These are phyloP conservation scores for Catostomus latipinnis DNA, from an alignment of 2,797 vertebrate genomes.

Conservation along the genomic window DNA sequence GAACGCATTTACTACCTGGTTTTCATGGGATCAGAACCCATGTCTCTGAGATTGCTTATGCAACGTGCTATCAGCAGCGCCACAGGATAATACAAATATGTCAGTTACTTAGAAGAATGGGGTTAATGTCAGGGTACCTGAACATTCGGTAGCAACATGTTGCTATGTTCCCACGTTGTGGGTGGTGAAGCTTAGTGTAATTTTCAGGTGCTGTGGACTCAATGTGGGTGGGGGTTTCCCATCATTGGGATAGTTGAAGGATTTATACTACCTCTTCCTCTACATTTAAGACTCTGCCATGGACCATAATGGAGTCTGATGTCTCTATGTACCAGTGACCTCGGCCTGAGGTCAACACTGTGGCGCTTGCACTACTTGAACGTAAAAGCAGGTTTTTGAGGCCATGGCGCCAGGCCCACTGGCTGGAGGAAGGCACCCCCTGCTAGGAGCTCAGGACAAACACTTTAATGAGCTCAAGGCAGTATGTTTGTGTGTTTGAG, in stretches of 20 bases:
- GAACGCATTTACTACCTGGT: no score
- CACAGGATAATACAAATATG: no score
- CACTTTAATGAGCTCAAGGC: conserved; percentile 50
- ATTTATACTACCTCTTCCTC: conserved; percentile 40
- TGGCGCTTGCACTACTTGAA: conserved; percentile 23
- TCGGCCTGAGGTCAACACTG: conserved; percentile 41
- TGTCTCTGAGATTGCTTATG: no score
- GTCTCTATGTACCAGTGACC: conserved; percentile 33
- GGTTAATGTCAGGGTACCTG: no score
- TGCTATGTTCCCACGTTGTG: neutral
- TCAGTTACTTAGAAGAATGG: no score
- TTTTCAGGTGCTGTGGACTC: conserved; percentile 41
- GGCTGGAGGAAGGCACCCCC: conserved; percentile 40
- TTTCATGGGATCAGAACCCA: no score
- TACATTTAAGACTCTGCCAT: conserved; percentile 14
- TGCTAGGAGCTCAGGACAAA: conserved; percentile 49
- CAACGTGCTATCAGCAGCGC: no score
- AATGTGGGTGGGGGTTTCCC: conserved; percentile 25
- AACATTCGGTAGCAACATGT: no score
- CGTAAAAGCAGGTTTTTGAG: conserved; percentile 37
- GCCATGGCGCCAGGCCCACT: conserved; percentile 16
- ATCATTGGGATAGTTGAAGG: conserved; percentile 20
- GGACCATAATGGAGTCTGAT: conserved; percentile 21
- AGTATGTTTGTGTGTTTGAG: neutral
- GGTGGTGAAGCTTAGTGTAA: conserved; percentile 35